Base-by-base conservation (phyloP, 1,140 invertebrate genomes). In the Neodiprion virginianus region DNA sequence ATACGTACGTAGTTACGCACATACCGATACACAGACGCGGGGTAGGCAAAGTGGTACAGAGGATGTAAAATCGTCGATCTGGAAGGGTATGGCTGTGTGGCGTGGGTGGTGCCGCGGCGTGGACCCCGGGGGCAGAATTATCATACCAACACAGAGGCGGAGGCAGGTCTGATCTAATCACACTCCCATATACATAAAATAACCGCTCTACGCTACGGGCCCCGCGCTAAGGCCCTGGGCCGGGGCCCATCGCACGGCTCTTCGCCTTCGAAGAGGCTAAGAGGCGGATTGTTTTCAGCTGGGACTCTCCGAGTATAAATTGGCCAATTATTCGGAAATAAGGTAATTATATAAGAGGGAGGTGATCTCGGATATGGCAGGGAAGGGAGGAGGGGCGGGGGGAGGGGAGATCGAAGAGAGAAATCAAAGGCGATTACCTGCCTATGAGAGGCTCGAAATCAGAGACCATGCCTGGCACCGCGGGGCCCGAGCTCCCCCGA, bases 321-420 rank as follows among this genome's bases (percentile, higher is more conserved):
- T 88, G 87, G 86, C 86, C 86, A 87, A 88, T 88, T 87, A 88
- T 87, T 88, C 85, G 87, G 86, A 87, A 88, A 88, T 87, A 87
- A 87, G 85, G 86, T 88, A 88, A 88, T 88, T 88, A 88, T 86
- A 88, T 87, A 88, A 88, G 84, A 86, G 85, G 85, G 82, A 86
- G 87, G 84, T 87, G 71, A 49, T 69, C 12, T 21, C 21, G 11
- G 14, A 23, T 69, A 7, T 23, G 67, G 77, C 75, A 69, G 67
- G 21, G 21, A 69, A 47, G 21, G 21, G 17, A 8, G 70, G 68
- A 53, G 67, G 48, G 67, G 17, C 17, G 67, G 48, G 67, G 21
- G 21, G 17, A 53, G 72, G 69, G 48, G 74, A 79, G 87, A 87
- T 88, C 86, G 86, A 88, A 88, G 86, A 87, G 86, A 88, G 86